Base-by-base conservation (phyloP, 2,797 vertebrate genomes). In the Mallotus villosus region DNA sequence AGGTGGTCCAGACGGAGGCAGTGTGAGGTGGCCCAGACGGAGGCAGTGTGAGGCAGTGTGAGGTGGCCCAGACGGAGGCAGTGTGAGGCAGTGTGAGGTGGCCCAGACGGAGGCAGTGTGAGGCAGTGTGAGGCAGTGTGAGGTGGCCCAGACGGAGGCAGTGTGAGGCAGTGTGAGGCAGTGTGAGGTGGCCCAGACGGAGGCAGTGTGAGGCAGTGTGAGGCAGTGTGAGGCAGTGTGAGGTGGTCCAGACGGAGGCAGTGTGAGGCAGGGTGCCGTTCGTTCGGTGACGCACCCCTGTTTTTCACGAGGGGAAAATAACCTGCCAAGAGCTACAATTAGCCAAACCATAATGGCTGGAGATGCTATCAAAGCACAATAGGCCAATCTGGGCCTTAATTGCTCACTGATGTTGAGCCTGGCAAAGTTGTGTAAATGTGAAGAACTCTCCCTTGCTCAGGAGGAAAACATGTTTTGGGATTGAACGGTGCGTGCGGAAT, bases 381-480 rank as follows among this genome's bases (percentile, higher is more conserved):
- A 75, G 55, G 72, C 32, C 68, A 81, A 82, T 87, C 82, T 74
- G 60, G 68, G 57, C 67, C 74, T 84, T 92, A 93, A 93, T 92
- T 90, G 86, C 82, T 90, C 84, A 84, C 91, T 80, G 88, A 91
- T 93, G 90, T 92, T 92, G 89, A 86, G 84, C 82, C 77, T 81
- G 76, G 80, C 80, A 71, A 70, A 71, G 74, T 83, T 75, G 78
- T 71, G 19, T 78, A 81, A 83, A 77, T 55, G 66, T 76, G 78
- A 77, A 89, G 81, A 83, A 62, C 67, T 46, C 32, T 65, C 70
- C 78, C 65, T 74, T 72, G 72, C 66, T 41, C 74, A 80, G 77
- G 79, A 84, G 78, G n/a, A 62, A 84, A 75, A 81, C 49, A 72
- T 64, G 57, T 77, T 79, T 84, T 81, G 78, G 61, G 46, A 69